Base-by-base conservation (phyloP, 2,888 invertebrate species). In the Agrotis exclamationis region DNA sequence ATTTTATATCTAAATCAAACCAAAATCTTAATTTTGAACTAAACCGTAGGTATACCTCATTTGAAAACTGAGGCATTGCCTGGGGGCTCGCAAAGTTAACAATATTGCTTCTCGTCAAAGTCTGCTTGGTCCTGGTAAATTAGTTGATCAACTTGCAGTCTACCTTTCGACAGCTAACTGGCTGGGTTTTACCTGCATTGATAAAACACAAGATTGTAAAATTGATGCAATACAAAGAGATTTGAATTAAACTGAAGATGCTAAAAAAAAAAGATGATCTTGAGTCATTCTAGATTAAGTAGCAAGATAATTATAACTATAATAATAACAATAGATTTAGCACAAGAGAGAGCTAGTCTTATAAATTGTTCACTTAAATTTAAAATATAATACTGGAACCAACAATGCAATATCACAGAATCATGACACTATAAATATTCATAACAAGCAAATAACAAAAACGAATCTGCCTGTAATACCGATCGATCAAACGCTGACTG, bases 401-500 rank as follows among this genome's bases (percentile, higher is more conserved):
- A 64, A 70, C 76, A 65, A 65, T 39, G 50, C 59, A 69, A 73
- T 53, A 71, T 63, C 59, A 70, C 48, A 70, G 57, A 68, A 76
- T 72, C 63, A 78, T 72, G 64, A 64, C 68, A n/a, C 11, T 60
- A 76, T 67, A 76, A 57, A 79, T 67, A 77, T 80, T 80, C 73
- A 74, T 70, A 72, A 74, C 48, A 74, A 72, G 74, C 75, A 76
- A 72, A 75, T 75, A 70, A 76, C 74, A 80, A 79, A 74, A 79
- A 82, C 76, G 80, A 86, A 85, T 84, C 73, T 75, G 80, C 82
- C 20, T 80, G 72, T 73, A 75, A 76, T 60, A 68, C 44, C 65
- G 70, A 85, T 85, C 85, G 76, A 85, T 85, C 85, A 85, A 80
- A 53, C 60, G 50, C 57, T 69, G 83, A 85, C 84, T 85, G 84